Evolutionary conservation across 2,888 invertebrate species (phyloP), one percentile per base, ranked within the genome.

Genomic region (Pyrrhia umbra): DNA sequence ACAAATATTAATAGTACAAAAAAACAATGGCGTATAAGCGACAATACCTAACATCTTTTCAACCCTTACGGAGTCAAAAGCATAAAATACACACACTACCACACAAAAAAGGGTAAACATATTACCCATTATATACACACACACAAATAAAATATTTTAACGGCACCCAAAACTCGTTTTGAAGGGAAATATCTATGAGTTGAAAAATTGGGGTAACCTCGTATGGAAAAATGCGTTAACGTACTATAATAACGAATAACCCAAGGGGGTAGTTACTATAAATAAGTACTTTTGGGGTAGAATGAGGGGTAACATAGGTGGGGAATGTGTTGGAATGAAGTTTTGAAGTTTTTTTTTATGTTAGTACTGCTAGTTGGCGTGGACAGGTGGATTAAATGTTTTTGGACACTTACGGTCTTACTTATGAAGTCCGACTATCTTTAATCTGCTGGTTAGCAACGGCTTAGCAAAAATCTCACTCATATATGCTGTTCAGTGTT

Each of bases 151-250:
- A 74, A 51, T 61, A 70, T 68, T 56, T 73, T 68, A 52, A 68
- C 55, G 55, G 61, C 34, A 39, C 54, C 69, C 57, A 15, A 27
- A 69, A 46, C 13, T 39, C 75, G 42, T 58, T 68, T 57, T 57
- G 69, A 67, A 60, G 51, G 46, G n/a, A 51, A 61, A 74, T 68
- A 61, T 61, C 70, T 74, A 61, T 56, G 42, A 39, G 25, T 56
- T 70, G 69, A 70, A 70, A 68, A 74, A 74, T 70, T 52, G 47
- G 61, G 75, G 50, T 34, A 73, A 30, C 34, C 18, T 50, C 37
- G 50, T 74, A 56, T 34, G 51, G 61, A 47, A 56, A 56, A 55
- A 40, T 42, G 37, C 25, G 39, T 50, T 70, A 70, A 54, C 76
- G 18, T 46, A 51, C 9, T 43, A 47, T 57, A 50, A 70, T 64